These are phyloP conservation scores for Rhinichthys osculus DNA, from an alignment of 2,797 vertebrate genomes.

Conservation along the genomic window DNA sequence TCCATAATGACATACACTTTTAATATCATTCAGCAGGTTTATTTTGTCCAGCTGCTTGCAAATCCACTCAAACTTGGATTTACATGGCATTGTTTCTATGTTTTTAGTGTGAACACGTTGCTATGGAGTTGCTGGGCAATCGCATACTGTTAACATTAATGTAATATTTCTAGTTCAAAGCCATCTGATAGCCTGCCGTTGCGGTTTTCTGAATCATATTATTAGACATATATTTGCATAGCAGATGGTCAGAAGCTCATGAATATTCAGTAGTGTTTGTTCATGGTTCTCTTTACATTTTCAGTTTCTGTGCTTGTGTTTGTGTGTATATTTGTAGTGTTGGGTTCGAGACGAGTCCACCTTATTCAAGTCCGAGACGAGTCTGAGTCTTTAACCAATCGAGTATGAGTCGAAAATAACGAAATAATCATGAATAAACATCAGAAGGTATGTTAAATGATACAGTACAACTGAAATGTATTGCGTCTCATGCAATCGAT, in stretches of 20 bases:
- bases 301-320: slow-evolving; percentile 27
- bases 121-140: neutral
- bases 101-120: neutral
- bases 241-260: slow-evolving; percentile 43
- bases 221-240: slow-evolving; percentile 45
- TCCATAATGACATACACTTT: neutral
- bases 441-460: neutral
- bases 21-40: neutral
- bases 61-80: neutral
- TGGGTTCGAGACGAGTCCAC: neutral
- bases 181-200: neutral
- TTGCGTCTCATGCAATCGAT: neutral
- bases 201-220: slow-evolving; percentile 19
- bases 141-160: neutral
- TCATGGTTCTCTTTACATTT: slow-evolving; percentile 20
- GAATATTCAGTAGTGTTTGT: slow-evolving; percentile 38
- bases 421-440: neutral
- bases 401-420: neutral
- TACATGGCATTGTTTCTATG: neutral
- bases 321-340: slow-evolving; percentile 19
- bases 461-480: neutral
- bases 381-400: neutral
- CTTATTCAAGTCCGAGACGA: neutral
- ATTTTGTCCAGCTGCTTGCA: slow-evolving; percentile 10
- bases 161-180: neutral